A percentile compares a stretch with the other conserved stretches of the same genome.
These are phyloP conservation scores for Pelecanus crispus DNA, from an alignment of 2,113 vertebrate species.

Conservation along the genomic window DNA sequence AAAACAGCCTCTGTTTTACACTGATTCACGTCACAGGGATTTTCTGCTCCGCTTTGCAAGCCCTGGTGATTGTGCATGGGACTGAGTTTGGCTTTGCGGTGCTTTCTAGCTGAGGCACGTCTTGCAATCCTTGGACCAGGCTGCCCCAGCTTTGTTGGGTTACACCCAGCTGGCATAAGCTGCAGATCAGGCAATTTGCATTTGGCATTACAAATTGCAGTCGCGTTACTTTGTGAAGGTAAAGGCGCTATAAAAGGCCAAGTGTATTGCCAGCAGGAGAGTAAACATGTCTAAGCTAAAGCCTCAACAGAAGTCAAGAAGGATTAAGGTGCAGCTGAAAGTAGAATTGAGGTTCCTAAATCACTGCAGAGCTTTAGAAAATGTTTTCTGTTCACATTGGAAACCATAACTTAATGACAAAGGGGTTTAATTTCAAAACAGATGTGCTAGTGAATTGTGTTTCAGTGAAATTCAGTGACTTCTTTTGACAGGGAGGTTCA, in stretches of 20 bases:
- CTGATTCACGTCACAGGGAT: not conserved
- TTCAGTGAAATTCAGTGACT: not conserved
- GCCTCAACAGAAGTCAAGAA: not conserved
- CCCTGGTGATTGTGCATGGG: not conserved
- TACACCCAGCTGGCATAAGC: constrained; percentile 25
- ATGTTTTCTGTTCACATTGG: not conserved
- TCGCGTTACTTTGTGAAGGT: not conserved
- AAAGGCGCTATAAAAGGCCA: not conserved
- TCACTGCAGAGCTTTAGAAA: not conserved
- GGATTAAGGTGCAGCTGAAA: constrained; percentile 26
- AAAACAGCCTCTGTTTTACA: not conserved
- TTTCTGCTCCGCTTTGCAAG: not conserved
- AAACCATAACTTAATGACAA: not conserved
- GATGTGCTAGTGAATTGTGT: not conserved
- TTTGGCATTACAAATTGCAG: not conserved
- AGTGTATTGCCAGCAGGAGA: not conserved
- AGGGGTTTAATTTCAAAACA: not conserved
- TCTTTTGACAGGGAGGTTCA: not conserved
- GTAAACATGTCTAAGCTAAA: not conserved
- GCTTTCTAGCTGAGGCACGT: not conserved
- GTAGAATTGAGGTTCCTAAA: not conserved
- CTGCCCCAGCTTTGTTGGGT: not conserved
- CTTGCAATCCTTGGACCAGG: not conserved
- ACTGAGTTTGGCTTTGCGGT: not conserved
- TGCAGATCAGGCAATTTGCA: not conserved